phyloP scores from a whole-genome alignment of 2,797 vertebrate species.

The Arrhamphus sclerolepis region DNA sequence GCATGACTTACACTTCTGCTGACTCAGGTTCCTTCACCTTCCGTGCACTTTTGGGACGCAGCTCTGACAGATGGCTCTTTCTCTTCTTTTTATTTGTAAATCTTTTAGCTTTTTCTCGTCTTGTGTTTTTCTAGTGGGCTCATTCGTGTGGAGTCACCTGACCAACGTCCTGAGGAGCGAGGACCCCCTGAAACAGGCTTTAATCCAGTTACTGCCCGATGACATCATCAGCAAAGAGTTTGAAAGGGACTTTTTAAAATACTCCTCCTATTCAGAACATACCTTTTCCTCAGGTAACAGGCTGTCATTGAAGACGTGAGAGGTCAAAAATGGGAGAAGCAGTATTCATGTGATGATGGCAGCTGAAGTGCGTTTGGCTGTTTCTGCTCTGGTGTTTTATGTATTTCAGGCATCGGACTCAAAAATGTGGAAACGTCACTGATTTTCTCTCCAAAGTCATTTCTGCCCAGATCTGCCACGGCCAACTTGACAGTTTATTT shows the following conservation, averaged over 20 bases:
- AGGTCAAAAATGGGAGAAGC: no score
- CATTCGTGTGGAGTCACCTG: slow-evolving; percentile 91
- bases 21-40: neutral
- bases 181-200: slow-evolving; percentile 84
- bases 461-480: slow-evolving; percentile 83
- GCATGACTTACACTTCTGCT: no score
- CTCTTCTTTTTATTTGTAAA: neutral
- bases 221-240: slow-evolving; percentile 88
- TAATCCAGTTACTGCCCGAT: slow-evolving; percentile 83
- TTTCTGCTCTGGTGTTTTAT: neutral
- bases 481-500: slow-evolving; percentile 84
- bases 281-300: slow-evolving; percentile 81
- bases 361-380: no score
- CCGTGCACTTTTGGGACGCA: neutral
- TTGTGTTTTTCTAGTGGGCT: slow-evolving; percentile 81
- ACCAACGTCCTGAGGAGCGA: slow-evolving; percentile 85
- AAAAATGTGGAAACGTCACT: slow-evolving; percentile 85
- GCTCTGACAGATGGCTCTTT: neutral
- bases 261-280: slow-evolving; percentile 87
- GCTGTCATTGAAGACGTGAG: fast-evolving
- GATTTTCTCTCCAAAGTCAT: slow-evolving; percentile 87
- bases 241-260: slow-evolving; percentile 86
- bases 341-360: no score
- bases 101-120: neutral
- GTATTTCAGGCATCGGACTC: slow-evolving; percentile 76